phyloP scores from a whole-genome alignment of 1,140 invertebrate species.

The Monomorium pharaonis region DNA sequence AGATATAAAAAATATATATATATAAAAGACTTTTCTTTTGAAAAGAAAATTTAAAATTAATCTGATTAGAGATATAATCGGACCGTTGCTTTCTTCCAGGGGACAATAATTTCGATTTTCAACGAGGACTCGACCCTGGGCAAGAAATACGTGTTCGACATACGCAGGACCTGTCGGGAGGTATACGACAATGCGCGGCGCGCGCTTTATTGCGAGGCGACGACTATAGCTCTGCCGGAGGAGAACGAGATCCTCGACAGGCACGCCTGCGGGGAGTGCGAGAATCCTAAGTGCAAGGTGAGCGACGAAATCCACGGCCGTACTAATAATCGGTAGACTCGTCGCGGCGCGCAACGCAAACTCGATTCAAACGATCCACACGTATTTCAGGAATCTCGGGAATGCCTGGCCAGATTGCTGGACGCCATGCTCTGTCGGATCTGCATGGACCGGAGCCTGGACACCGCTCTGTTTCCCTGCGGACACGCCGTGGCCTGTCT shows the following conservation, averaged over 20 bases:
- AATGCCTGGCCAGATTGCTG: slow-evolving; percentile 86
- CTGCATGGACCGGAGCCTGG: slow-evolving; percentile 92
- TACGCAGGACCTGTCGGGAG: slow-evolving; percentile 93
- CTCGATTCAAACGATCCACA: slow-evolving; percentile 23
- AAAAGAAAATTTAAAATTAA: no score
- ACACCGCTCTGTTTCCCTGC: slow-evolving; percentile 93
- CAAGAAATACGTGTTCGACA: slow-evolving; percentile 96
- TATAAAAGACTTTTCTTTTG: no score
- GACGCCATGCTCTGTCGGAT: slow-evolving; percentile 92
- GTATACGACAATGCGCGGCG: slow-evolving; percentile 94
- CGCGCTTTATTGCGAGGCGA: slow-evolving; percentile 87
- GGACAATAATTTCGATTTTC: slow-evolving; percentile 96
- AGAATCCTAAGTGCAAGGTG: slow-evolving; percentile 82
- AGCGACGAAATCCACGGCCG: neutral
- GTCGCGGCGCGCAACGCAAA: no score
- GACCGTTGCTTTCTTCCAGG: slow-evolving; percentile 82
- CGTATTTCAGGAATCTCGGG: slow-evolving; percentile 86
- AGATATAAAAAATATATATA: no score
- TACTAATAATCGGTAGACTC: neutral
- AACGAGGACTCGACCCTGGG: slow-evolving; percentile 94
- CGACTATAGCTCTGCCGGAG: slow-evolving; percentile 80
- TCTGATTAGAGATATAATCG: neutral
- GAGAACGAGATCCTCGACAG: slow-evolving; percentile 80
- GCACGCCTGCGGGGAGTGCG: slow-evolving; percentile 80
- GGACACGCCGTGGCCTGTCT: slow-evolving; percentile 92